Evolutionary conservation across 92 coral and sea anemone genomes (phyloP), one percentile per base, ranked within the genome.

Genomic region (Bergia puertoricense): DNA sequence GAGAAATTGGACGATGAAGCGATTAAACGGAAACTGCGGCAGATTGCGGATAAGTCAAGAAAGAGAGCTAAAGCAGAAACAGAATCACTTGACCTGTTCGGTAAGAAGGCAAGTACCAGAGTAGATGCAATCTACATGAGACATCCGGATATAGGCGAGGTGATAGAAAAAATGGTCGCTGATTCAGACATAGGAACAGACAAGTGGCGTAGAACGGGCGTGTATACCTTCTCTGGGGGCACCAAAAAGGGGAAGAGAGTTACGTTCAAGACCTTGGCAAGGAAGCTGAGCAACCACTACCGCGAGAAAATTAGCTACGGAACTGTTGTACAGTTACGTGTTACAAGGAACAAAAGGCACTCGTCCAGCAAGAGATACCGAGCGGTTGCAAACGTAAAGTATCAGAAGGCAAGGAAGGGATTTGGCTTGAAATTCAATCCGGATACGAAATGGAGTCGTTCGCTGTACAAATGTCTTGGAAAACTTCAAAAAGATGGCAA

Each of bases 201-300:
- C 71, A 88, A 87, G 16, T 88, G 95, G 95, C 89, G 93, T 41
- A 48, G 93, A 75, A 92, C 91, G 40, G 93, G 95, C 2, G 91
- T 92, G 13, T 90, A 88, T 22, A 92, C 95, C 30, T 92, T 92
- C 88, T 18, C 88, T 15, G 95, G 95, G 0, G 90, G 85, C 75
- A 79, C 88, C 11, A 90, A 90, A 67, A 92, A 74, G 66, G 95
- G 81, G 39, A 88, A 88, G 66, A 54, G 81, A 20, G 73, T 93
- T 48, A 48, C 54, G 8, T 90, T 82, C 67, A 87, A 90, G 79
- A 72, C 37, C 2, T 46, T 92, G 9, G 18, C 40, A 3, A 81
- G 79, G 81, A 59, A 89, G 22, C 74, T 92, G 5, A n/a, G 83
- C 38, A n/a, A 77, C 14, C 77, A 84, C 43, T 91, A 91, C 67